A percentile compares a stretch with the other conserved stretches of the same genome.
Evolutionary conservation across 2,888 invertebrate genomes (phyloP).

Genomic region (Dusona sp.): DNA sequence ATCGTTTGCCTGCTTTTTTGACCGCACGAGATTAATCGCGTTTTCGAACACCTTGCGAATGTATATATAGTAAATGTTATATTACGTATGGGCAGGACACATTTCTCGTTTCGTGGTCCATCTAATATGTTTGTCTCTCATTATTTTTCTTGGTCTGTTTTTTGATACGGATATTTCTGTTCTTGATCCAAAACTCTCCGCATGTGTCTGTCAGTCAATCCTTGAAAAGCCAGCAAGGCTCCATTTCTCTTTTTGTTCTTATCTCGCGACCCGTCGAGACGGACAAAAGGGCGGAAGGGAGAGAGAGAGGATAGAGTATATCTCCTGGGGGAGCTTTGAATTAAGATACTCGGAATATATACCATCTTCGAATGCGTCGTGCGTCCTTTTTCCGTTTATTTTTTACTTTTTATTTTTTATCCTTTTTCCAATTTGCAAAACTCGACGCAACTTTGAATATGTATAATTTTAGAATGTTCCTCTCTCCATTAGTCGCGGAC

Average conservation of each 20-base stretch:
- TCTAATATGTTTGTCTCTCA: conserved; percentile 52
- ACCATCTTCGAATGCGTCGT: not conserved
- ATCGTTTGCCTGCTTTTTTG: conserved; percentile 54
- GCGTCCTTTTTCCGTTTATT: not conserved
- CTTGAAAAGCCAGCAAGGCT: conserved; percentile 9
- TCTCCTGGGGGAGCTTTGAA: conserved; percentile 24
- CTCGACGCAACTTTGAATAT: conserved; percentile 36
- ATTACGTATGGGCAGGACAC: not conserved
- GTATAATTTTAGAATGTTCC: conserved; percentile 50
- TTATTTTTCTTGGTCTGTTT: conserved; percentile 43
- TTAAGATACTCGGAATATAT: conserved; percentile 16
- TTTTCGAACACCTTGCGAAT: conserved; percentile 49
- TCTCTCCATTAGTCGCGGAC: conserved; percentile 61
- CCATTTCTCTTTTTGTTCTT: conserved; percentile 61
- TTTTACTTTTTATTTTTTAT: conserved; percentile 12
- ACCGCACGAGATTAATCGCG: conserved; percentile 68
- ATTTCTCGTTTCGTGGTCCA: conserved; percentile 9
- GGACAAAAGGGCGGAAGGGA: conserved; percentile 12
- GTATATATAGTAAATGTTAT: not conserved
- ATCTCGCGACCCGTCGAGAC: conserved; percentile 19
- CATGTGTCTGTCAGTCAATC: conserved; percentile 57
- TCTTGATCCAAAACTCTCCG: conserved; percentile 20
- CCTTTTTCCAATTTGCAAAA: conserved; percentile 16
- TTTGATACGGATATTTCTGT: conserved; percentile 12
- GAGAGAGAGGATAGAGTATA: not conserved